A percentile compares a stretch with the other conserved stretches of the same genome.
phyloP scores from a whole-genome alignment of 1,140 invertebrate species.

The Leptinotarsa undecemlineata region DNA sequence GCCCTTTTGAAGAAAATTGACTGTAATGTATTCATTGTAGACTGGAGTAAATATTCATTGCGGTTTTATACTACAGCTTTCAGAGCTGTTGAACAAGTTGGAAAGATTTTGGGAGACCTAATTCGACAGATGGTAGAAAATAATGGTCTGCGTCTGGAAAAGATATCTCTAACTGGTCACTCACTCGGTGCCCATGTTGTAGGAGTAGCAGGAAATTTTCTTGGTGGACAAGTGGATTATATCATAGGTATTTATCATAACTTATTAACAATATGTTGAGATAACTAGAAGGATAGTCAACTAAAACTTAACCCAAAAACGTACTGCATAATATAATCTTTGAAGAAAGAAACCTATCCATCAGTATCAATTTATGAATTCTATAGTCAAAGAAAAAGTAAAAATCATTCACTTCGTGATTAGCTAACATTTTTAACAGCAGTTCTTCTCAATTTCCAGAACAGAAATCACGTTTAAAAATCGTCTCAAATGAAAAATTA shows the following conservation, averaged over 20 bases:
- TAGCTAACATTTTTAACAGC: no score
- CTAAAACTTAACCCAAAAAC: no score
- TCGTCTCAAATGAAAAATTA: no score
- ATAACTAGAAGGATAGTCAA: no score
- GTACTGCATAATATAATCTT: no score
- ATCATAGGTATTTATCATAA: conserved; percentile 44
- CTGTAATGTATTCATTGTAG: conserved; percentile 63
- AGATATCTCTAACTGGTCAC: conserved; percentile 66
- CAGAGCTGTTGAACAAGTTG: conserved; percentile 58
- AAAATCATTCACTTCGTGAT: no score
- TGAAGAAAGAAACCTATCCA: no score
- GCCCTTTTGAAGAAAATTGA: conserved; percentile 53
- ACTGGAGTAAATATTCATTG: conserved; percentile 58
- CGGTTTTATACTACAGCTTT: conserved; percentile 56
- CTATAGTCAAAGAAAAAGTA: no score
- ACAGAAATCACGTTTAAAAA: no score
- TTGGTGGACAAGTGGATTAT: conserved; percentile 49
- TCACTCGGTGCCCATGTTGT: conserved; percentile 71
- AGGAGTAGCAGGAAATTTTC: conserved; percentile 61
- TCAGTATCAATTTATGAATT: no score
- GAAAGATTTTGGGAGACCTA: conserved; percentile 58
- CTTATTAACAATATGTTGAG: no score
- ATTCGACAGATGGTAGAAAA: conserved; percentile 56
- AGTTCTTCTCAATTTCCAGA: no score
- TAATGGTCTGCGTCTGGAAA: conserved; percentile 57